A percentile compares a stretch with the other conserved stretches of the same genome.
Evolutionary conservation across 2,888 invertebrate species (phyloP).

Genomic region (Anoplius nigerrimus): DNA sequence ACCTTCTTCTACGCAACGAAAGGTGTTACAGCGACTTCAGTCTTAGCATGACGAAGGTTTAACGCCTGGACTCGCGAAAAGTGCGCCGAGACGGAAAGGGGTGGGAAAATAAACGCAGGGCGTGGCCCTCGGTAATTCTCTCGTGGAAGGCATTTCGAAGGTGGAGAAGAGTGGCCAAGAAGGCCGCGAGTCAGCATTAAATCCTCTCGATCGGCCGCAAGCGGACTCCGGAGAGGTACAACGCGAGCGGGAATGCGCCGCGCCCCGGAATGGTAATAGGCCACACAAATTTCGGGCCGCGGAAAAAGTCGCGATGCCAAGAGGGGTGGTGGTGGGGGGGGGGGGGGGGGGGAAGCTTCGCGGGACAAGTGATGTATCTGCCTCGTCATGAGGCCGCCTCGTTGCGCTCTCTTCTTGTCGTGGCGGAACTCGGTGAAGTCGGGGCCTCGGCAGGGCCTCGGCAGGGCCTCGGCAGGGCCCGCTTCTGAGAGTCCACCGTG

Average conservation of each 20-base stretch:
- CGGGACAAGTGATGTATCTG: conserved; percentile 24
- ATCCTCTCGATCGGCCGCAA: too few species aligned
- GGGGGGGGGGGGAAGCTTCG: not conserved
- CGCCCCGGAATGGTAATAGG: conserved; percentile 33
- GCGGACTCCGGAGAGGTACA: not conserved
- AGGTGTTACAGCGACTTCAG: too few species aligned
- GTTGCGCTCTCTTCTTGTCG: conserved; percentile 21
- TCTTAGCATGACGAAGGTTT: too few species aligned
- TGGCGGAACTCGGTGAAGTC: too few species aligned
- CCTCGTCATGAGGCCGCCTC: conserved; percentile 13
- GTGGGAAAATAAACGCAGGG: too few species aligned
- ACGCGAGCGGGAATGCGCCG: conserved; percentile 2
- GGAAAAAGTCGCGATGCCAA: conserved; percentile 29
- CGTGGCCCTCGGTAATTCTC: too few species aligned
- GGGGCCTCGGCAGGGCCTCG: not conserved
- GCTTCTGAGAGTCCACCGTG: not conserved
- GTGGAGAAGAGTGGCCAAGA: too few species aligned
- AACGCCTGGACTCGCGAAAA: too few species aligned
- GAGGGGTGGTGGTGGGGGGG: conserved; percentile 14
- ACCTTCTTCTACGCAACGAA: too few species aligned
- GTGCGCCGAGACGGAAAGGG: too few species aligned
- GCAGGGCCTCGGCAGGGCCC: not conserved
- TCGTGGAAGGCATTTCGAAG: too few species aligned
- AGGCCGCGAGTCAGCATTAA: too few species aligned
- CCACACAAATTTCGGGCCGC: conserved; percentile 25